These are phyloP conservation scores for Augochlorella aurata DNA, from an alignment of 2,888 invertebrate species.

Conservation along the genomic window DNA sequence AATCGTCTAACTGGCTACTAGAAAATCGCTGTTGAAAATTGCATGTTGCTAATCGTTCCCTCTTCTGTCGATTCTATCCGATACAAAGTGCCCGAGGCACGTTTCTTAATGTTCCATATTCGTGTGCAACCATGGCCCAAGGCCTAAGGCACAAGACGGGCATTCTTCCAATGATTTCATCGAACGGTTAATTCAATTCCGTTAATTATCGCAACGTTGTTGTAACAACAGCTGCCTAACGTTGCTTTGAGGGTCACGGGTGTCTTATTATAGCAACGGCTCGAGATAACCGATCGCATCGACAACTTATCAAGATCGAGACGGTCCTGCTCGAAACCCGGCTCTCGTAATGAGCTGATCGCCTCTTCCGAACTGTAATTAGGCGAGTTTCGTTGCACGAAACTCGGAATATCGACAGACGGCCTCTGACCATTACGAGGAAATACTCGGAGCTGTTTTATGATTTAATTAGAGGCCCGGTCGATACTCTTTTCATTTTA, in stretches of 20 bases:
- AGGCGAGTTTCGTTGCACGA: slow-evolving; percentile 22
- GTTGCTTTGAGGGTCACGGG: slow-evolving; percentile 10
- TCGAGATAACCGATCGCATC: slow-evolving; percentile 29
- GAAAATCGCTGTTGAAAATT: not conserved
- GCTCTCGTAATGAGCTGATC: slow-evolving; percentile 7
- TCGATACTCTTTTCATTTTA: not conserved
- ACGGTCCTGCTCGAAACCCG: slow-evolving; percentile 11
- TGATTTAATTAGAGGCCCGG: slow-evolving; percentile 31
- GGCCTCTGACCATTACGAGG: not conserved
- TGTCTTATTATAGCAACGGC: slow-evolving; percentile 16
- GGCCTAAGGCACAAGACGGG: not conserved
- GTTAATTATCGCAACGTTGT: slow-evolving; percentile 33
- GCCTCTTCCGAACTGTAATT: slow-evolving; percentile 38
- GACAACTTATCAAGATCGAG: slow-evolving; percentile 29
- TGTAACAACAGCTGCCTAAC: slow-evolving; percentile 16
- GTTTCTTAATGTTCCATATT: not conserved
- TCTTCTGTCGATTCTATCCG: not conserved
- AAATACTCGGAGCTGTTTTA: not conserved
- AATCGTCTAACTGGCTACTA: not conserved
- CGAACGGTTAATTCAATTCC: slow-evolving; percentile 37
- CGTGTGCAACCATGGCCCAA: not conserved
- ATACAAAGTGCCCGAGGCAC: not conserved
- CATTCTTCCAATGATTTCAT: slow-evolving; percentile 11
- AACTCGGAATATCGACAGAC: slow-evolving; percentile 17
- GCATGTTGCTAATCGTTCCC: not conserved